These are phyloP conservation scores for Bombyx huttoni DNA, from an alignment of 2,888 invertebrate genomes.

Conservation along the genomic window DNA sequence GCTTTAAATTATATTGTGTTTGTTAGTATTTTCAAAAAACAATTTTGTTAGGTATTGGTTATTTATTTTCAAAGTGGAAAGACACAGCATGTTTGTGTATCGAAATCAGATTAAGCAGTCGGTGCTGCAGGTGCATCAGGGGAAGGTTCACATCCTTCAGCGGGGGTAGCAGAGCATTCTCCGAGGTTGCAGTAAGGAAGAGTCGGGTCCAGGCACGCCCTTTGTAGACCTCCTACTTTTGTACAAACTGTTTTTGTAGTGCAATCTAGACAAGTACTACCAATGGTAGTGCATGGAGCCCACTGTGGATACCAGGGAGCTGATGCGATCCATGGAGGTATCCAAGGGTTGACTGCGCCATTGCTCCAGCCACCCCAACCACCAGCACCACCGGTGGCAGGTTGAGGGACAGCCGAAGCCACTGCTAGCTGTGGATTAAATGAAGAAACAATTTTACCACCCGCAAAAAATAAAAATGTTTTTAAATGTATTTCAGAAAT, in stretches of 20 bases:
- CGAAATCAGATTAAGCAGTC: slow-evolving; percentile 3
- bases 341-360: slow-evolving; percentile 34
- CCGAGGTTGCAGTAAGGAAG: slow-evolving; percentile 58
- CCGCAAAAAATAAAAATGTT: too few relatives aligned
- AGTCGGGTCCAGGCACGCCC: slow-evolving; percentile 46
- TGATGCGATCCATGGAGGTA: slow-evolving; percentile 52
- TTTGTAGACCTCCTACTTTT: slow-evolving; percentile 44
- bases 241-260: slow-evolving; percentile 49
- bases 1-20: too few relatives aligned
- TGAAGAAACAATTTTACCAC: background rate
- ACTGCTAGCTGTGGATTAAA: slow-evolving; percentile 28
- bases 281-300: slow-evolving; percentile 41
- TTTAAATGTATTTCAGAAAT: too few relatives aligned
- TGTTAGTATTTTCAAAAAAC: background rate
- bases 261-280: slow-evolving; percentile 44
- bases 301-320: slow-evolving; percentile 56
- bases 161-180: slow-evolving; percentile 56
- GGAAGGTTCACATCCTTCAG: slow-evolving; percentile 37
- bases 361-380: slow-evolving; percentile 13
- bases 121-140: slow-evolving; percentile 9
- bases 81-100: background rate
- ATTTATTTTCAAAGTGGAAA: background rate
- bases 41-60: background rate
- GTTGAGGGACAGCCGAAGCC: slow-evolving; percentile 35
- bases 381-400: slow-evolving; percentile 14